phyloP scores from a whole-genome alignment of 1,140 invertebrate genomes.

The Plutomurus gul region DNA sequence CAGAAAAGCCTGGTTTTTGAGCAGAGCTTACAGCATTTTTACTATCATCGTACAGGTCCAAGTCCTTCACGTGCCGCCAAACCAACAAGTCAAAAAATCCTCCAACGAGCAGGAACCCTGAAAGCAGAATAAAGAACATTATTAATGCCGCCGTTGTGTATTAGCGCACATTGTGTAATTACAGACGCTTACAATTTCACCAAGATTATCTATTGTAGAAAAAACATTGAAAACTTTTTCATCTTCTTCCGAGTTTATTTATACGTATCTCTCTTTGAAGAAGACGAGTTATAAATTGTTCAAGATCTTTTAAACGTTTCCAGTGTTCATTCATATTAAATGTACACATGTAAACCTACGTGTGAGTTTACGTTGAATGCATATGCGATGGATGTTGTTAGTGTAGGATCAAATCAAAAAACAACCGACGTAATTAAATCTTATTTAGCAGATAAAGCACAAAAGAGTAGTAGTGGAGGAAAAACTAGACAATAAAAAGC shows the following conservation, averaged over 20 bases:
- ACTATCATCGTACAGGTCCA: slow-evolving; percentile 37
- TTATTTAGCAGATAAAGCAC: neutral
- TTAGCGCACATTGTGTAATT: too few relatives aligned
- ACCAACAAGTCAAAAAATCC: slow-evolving; percentile 30
- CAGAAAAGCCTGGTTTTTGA: neutral
- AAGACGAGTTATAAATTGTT: too few relatives aligned
- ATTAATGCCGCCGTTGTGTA: too few relatives aligned
- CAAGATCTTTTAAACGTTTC: too few relatives aligned
- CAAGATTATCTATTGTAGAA: neutral
- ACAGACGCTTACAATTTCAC: neutral
- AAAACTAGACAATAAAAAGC: slow-evolving; percentile 5
- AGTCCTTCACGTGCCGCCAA: slow-evolving; percentile 33
- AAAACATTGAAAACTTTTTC: neutral
- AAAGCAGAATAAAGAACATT: neutral
- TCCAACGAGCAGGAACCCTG: slow-evolving; percentile 34
- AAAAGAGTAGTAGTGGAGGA: neutral
- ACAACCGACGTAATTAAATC: too few relatives aligned
- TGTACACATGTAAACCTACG: too few relatives aligned
- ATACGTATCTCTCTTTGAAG: neutral
- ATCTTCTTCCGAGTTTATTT: neutral
- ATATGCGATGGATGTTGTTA: too few relatives aligned
- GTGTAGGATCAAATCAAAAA: too few relatives aligned
- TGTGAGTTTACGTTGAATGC: too few relatives aligned
- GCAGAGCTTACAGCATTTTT: slow-evolving; percentile 2
- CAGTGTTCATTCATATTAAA: too few relatives aligned